Conservation (phyloP, 2,797 vertebrate genomes). For the Platyrinchus mystaceus region DNA sequence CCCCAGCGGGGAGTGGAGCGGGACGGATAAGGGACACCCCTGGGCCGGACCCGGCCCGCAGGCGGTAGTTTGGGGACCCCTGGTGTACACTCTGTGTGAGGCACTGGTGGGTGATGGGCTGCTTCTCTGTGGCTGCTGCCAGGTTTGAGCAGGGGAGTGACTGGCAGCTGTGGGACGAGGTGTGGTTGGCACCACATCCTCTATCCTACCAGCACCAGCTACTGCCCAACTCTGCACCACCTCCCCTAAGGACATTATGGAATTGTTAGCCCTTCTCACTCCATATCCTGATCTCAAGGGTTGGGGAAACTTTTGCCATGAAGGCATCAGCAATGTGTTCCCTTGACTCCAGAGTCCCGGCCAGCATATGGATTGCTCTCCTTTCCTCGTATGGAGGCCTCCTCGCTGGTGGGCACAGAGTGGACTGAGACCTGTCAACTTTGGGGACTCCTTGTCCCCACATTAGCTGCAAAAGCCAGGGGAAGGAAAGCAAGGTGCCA, state of each 20-base stretch:
- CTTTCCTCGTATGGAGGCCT: neutral
- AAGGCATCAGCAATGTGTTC: neutral
- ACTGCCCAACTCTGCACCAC: neutral
- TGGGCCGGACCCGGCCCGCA: too few species aligned
- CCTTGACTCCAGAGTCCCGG: neutral
- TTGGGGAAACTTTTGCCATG: neutral
- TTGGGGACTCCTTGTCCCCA: neutral
- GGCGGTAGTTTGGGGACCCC: too few species aligned
- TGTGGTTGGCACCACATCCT: neutral
- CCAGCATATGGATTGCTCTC: neutral
- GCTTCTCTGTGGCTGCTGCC: neutral
- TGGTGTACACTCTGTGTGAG: neutral
- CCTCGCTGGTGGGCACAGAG: neutral
- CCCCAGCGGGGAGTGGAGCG: too few species aligned
- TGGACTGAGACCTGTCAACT: neutral
- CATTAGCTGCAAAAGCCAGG: neutral
- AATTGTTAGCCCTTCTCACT: neutral
- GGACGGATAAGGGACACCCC: too few species aligned
- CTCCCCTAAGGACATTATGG: too few species aligned
- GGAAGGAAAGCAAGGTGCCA: neutral
- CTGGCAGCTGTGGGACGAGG: accelerated
- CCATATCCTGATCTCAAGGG: neutral
- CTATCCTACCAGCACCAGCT: accelerated
- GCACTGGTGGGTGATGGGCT: neutral
- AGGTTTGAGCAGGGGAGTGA: neutral